Evolutionary conservation across 1,140 invertebrate species (phyloP).

Genomic region (Helicoverpa zea): DNA sequence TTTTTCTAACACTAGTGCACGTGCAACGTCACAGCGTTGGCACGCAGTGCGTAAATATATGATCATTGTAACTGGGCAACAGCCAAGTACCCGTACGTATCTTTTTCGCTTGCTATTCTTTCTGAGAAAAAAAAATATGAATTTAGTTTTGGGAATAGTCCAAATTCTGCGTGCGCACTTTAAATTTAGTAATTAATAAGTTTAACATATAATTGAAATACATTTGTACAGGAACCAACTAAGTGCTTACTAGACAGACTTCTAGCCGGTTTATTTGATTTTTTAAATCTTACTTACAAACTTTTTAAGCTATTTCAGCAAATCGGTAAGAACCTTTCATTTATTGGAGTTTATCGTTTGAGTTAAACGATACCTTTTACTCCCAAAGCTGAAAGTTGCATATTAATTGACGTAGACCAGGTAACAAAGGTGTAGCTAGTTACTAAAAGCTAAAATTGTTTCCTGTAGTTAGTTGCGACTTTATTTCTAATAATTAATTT

Average conservation of each 20-base stretch:
- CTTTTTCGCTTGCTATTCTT: neutral
- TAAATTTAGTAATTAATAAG: neutral
- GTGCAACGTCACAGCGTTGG: slow-evolving; percentile 1
- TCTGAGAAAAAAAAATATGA: neutral
- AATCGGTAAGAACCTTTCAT: neutral
- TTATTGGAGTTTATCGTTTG: neutral
- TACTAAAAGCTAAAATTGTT: slow-evolving; percentile 23
- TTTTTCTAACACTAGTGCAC: neutral
- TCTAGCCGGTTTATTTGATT: too few relatives aligned
- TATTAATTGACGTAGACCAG: neutral
- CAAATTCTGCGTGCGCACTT: neutral
- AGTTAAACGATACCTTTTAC: slow-evolving; percentile 19
- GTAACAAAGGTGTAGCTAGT: slow-evolving; percentile 4
- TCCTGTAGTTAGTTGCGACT: slow-evolving; percentile 8
- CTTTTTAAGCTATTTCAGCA: neutral
- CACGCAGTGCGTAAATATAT: slow-evolving; percentile 45
- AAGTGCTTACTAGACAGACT: neutral
- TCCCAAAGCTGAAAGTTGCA: slow-evolving; percentile 22
- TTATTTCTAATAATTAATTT: slow-evolving; percentile 36
- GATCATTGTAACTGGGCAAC: slow-evolving; percentile 54
- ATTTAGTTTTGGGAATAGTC: slow-evolving; percentile 28
- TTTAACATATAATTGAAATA: too few relatives aligned
- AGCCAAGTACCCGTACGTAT: slow-evolving; percentile 40
- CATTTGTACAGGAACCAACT: too few relatives aligned
- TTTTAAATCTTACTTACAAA: too few relatives aligned